phyloP scores from a whole-genome alignment of 2,113 vertebrate species.

The Nothocercus julius region DNA sequence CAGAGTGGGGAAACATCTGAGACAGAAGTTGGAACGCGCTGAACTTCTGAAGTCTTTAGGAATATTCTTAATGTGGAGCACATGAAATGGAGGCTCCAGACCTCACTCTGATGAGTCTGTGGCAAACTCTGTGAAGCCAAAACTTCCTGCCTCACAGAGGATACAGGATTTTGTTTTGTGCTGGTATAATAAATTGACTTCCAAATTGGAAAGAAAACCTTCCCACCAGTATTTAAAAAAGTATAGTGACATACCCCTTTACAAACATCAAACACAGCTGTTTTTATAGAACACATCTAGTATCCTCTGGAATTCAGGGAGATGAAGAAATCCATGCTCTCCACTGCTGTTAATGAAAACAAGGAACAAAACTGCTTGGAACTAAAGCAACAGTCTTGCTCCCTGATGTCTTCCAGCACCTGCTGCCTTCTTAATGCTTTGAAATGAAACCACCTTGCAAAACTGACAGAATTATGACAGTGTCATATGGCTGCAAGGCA shows the following conservation, averaged over 20 bases:
- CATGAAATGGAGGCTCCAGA: neutral
- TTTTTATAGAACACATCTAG: neutral
- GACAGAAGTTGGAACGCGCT: neutral
- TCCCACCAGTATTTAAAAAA: neutral
- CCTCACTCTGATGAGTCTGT: neutral
- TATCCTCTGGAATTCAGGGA: neutral
- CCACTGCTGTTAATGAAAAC: neutral
- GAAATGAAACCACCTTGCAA: neutral
- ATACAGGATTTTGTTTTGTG: neutral
- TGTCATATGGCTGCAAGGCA: neutral
- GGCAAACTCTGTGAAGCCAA: fast-evolving
- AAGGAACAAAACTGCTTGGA: neutral
- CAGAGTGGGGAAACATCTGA: fast-evolving
- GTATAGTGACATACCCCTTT: neutral
- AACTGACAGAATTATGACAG: neutral
- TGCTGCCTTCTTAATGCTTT: neutral
- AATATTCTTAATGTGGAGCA: neutral
- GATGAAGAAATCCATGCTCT: neutral
- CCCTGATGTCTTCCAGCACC: neutral
- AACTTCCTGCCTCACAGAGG: neutral
- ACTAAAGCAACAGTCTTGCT: neutral
- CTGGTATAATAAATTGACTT: neutral
- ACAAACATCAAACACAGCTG: neutral
- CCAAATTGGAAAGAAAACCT: neutral
- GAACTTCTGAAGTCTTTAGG: neutral